phyloP scores from a whole-genome alignment of 2,797 vertebrate species.

The Pogonophryne albipinna region DNA sequence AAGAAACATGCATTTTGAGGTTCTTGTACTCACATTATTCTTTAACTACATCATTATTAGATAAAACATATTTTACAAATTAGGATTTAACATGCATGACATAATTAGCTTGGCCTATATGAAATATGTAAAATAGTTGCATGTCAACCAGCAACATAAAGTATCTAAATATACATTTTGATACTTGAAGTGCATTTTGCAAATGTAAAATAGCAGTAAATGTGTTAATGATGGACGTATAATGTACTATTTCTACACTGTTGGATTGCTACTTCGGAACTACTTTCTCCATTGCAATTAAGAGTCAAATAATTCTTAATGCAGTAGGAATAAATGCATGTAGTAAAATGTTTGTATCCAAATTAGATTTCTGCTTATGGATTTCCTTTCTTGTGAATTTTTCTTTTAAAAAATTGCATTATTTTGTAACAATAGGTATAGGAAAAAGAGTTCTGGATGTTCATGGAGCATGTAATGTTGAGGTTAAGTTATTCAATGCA shows the following conservation, averaged over 20 bases:
- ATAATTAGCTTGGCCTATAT: not conserved
- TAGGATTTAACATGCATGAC: not conserved
- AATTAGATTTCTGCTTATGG: not conserved
- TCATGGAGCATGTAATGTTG: not conserved
- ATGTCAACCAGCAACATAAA: not conserved
- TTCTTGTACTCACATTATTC: not conserved
- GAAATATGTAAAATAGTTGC: not conserved
- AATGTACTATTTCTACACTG: not conserved
- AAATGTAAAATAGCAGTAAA: not conserved
- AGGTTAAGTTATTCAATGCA: slow-evolving; percentile 5
- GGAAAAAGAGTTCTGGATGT: not conserved
- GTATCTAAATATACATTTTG: not conserved
- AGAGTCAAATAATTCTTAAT: not conserved
- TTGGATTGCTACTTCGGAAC: not conserved
- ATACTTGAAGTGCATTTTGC: not conserved
- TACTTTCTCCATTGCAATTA: not conserved
- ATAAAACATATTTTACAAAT: not conserved
- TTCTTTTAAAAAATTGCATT: too few relatives aligned
- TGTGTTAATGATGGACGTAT: not conserved
- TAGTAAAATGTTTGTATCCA: too few relatives aligned
- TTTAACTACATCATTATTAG: not conserved
- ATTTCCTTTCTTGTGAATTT: not conserved
- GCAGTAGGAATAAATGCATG: not conserved
- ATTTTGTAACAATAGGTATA: not conserved
- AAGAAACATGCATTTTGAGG: not conserved